Evolutionary conservation across 2,888 invertebrate genomes (phyloP), one percentile per base, ranked within the genome.

Genomic region (Enchytraeus crypticus): DNA sequence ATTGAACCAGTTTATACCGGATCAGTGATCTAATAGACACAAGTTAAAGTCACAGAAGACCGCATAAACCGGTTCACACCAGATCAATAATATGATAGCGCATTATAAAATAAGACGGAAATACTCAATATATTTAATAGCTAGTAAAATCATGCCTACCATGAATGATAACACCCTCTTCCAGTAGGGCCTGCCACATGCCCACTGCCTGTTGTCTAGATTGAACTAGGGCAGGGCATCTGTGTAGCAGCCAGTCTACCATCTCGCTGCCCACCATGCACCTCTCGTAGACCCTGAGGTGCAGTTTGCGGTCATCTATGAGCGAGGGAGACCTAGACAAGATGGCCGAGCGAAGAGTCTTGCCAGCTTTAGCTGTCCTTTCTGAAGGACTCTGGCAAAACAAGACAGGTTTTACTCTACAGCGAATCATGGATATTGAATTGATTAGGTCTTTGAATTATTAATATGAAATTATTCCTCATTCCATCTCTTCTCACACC

Each of bases 121-220:
- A n/a, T n/a, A n/a, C n/a, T n/a, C n/a, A n/a, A n/a, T n/a, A n/a
- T n/a, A n/a, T n/a, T n/a, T n/a, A n/a, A n/a, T n/a, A n/a, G n/a
- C n/a, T n/a, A n/a, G n/a, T n/a, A 38, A 38, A 38, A 8, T 38
- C 11, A 8, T 18, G n/a, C 82, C 81, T 74, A 88, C 88, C 87
- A 77, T 88, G 88, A 57, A 84, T 83, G 66, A 90, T 83, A 64
- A 88, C 85, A 53, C 88, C 87, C 79, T 89, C 88, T 76, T 89
- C 89, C 46, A 89, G 81, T 58, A 89, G 79, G 0, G 86, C 87
- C 77, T 90, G 89, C 88, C 88, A 89, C 86, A 89, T 88, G 64
- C 87, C 88, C 54, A 86, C 84, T 56, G 88, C 87, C 75, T 87
- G 87, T 66, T 84, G 83, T 64, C 88, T 81, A 2, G 79, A 78